Base-by-base conservation (phyloP, 2,113 vertebrate species). In the Megaceryle torquata region DNA sequence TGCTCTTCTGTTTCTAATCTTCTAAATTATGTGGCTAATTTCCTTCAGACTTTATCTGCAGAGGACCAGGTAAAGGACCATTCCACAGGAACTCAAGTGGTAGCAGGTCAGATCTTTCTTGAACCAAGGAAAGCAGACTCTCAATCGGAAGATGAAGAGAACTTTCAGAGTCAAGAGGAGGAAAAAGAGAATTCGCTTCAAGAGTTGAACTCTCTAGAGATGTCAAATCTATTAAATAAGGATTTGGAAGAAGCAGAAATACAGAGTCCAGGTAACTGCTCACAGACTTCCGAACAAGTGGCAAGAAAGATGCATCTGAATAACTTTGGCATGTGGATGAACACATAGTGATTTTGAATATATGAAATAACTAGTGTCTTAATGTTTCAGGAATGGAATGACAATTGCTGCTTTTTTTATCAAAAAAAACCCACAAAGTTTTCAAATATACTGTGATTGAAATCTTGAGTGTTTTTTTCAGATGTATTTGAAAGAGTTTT, bases 41-140 rank as follows among this genome's bases (percentile, higher is more conserved):
- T 97, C 91, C 59, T 92, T 87, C 89, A 98, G 97, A 90, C 96
- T 88, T 97, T 98, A 84, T 95, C 97, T 80, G 91, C 97, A 82
- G 98, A 98, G 78, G 98, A 98, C 86, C 95, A 99, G 6, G 98
- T 99, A 33, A 98, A 99, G 88, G 98, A 98, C 26, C 97, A 97
- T 51, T 98, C 97, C 53, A 76, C 98, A 35, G 93, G 96, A 63
- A 92, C 98, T 21, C 98, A 82, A 76, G 97, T 98, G 46, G 97
- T 98, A 19, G 98, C 98, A 35, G 98, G 98, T 72, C 98, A 98
- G 84, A 96, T 98, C 91, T 97, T 98, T 93, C 95, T 98, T 91
- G 98, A 98, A 70, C 95, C 97, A 8, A 97, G 98, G 74, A 98
- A 98, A 64, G 86, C 97, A 0, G 97, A 98, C 20, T 87, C 97